Evolutionary conservation across 2,113 vertebrate species (phyloP).

Genomic region (Prionailurus viverrinus): DNA sequence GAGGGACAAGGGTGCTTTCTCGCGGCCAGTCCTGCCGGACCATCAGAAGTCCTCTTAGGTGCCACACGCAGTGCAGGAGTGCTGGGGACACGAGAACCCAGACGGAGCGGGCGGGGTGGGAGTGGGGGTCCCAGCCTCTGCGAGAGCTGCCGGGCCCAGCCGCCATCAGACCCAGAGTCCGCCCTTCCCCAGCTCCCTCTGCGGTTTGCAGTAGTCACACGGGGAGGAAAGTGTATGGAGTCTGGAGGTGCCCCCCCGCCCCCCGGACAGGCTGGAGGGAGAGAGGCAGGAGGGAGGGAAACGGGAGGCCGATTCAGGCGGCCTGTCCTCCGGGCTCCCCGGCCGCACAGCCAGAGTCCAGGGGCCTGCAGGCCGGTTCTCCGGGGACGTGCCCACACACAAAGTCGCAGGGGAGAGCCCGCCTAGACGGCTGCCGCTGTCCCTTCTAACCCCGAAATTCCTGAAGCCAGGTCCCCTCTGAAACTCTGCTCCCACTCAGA

Average conservation of each 20-base stretch:
- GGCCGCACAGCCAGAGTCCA: no score
- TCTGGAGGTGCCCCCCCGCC: no score
- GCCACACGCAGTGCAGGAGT: no score
- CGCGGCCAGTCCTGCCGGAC: neutral
- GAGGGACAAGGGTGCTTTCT: neutral
- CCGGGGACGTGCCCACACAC: neutral
- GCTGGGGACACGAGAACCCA: neutral
- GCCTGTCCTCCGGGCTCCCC: no score
- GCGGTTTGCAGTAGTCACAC: neutral
- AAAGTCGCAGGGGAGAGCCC: neutral
- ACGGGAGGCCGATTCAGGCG: no score
- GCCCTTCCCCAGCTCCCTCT: fast-evolving
- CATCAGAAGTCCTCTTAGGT: neutral
- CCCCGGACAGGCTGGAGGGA: no score
- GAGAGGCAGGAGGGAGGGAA: no score
- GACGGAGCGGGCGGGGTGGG: neutral
- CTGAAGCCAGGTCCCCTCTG: neutral
- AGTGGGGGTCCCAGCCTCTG: fast-evolving
- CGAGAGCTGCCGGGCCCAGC: fast-evolving
- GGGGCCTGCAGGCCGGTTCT: no score
- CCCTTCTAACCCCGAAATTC: no score
- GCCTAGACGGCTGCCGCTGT: no score
- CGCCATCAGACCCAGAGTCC: neutral
- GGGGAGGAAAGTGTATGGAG: no score
- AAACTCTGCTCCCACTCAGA: neutral